These are phyloP conservation scores for Emydoidea blandingii DNA, from an alignment of 2,797 vertebrate species.

Conservation along the genomic window DNA sequence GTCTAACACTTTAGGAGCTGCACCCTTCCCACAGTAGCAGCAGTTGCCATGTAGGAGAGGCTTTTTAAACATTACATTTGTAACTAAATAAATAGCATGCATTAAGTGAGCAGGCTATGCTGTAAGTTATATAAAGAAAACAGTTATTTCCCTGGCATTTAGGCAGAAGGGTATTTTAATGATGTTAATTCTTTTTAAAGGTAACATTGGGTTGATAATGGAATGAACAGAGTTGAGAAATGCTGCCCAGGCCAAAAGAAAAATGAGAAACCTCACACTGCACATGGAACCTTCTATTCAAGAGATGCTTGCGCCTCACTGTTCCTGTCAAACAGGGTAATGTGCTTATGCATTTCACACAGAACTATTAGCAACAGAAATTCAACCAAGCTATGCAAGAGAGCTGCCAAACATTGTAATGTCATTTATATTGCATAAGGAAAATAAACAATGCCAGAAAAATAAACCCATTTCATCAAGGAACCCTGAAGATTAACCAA, in stretches of 20 bases:
- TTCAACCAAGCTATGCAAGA: not conserved
- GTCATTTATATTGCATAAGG: slow-evolving; percentile 7
- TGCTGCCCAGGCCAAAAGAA: slow-evolving; percentile 17
- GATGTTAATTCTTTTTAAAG: slow-evolving; percentile 52
- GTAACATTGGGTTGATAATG: not conserved
- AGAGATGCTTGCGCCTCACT: not conserved
- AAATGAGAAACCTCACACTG: slow-evolving; percentile 21
- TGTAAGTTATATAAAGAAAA: slow-evolving; percentile 31
- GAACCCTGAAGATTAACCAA: slow-evolving; percentile 49
- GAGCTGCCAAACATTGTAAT: not conserved
- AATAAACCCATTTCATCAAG: slow-evolving; percentile 41
- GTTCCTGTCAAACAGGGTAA: not conserved
- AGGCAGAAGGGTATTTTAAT: slow-evolving; percentile 42
- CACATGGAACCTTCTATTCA: slow-evolving; percentile 18
- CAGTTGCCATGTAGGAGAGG: not conserved
- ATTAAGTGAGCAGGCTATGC: not conserved
- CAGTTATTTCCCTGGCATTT: slow-evolving; percentile 41
- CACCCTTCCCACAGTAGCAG: slow-evolving; percentile 10
- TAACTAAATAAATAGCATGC: slow-evolving; percentile 2
- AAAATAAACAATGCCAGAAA: slow-evolving; percentile 50
- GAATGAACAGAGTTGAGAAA: slow-evolving; percentile 44
- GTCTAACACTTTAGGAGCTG: not conserved
- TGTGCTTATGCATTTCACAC: not conserved
- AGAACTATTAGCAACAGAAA: slow-evolving; percentile 28
- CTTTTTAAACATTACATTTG: slow-evolving; percentile 7